Percentiles rank a stretch among this genome's conserved stretches.
Evolutionary conservation across 2,888 invertebrate genomes (phyloP).

Genomic region (Ichneumoninae sp.): DNA sequence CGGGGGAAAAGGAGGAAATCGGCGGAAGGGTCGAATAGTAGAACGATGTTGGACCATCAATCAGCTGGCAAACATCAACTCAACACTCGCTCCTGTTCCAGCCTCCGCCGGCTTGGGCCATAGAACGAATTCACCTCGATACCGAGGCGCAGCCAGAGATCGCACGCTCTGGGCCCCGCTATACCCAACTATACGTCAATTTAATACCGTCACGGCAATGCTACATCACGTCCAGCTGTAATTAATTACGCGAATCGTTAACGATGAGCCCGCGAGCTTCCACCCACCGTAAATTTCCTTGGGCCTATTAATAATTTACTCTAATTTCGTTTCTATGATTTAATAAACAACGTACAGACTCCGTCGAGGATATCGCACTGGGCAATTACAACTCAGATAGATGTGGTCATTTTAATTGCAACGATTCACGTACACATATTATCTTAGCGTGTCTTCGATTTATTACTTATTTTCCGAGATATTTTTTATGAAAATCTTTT

Average conservation of each 20-base stretch:
- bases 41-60: conserved; percentile 84
- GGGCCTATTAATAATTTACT: conserved; percentile 58
- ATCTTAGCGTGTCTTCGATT: too few species aligned
- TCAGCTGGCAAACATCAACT: conserved; percentile 84
- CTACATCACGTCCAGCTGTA: conserved; percentile 78
- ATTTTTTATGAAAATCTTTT: too few species aligned
- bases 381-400: conserved; percentile 31
- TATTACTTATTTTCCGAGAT: too few species aligned
- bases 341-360: neutral
- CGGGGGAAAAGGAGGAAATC: conserved; percentile 62
- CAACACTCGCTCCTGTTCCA: conserved; percentile 79
- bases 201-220: conserved; percentile 77
- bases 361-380: neutral
- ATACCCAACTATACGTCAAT: conserved; percentile 60
- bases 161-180: conserved; percentile 45
- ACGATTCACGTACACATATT: neutral
- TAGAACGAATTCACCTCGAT: conserved; percentile 42
- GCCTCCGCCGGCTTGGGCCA: conserved; percentile 65
- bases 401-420: neutral
- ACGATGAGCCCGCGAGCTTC: conserved; percentile 45
- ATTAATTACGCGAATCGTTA: conserved; percentile 72
- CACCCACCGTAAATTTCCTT: conserved; percentile 53
- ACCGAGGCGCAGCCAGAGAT: conserved; percentile 44
- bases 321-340: conserved; percentile 58
- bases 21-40: conserved; percentile 68